Evolutionary conservation across 2,888 invertebrate genomes (phyloP).

Genomic region (Cheilosia vernalis): DNA sequence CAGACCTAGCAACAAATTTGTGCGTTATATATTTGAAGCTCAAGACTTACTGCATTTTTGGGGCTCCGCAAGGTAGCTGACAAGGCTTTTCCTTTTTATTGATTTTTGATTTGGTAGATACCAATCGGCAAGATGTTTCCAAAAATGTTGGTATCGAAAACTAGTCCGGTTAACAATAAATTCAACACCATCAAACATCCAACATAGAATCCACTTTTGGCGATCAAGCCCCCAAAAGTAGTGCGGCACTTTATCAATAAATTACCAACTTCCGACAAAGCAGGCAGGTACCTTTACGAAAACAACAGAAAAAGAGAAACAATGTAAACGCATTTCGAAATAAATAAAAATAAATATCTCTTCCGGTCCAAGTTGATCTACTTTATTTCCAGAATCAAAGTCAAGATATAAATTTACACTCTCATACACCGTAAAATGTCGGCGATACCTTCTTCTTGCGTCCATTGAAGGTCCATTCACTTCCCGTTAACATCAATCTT

Average conservation of each 20-base stretch:
- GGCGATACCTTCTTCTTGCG: constrained; percentile 32
- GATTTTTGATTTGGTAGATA: no score
- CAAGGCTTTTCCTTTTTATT: no score
- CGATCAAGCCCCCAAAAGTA: not conserved
- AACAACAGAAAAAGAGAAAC: constrained; percentile 17
- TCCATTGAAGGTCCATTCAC: constrained; percentile 77
- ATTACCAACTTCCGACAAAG: constrained; percentile 60
- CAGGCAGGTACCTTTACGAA: constrained; percentile 18
- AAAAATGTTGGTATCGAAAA: no score
- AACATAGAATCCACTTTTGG: not conserved
- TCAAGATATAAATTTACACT: constrained; percentile 58
- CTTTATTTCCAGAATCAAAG: constrained; percentile 64
- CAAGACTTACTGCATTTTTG: no score
- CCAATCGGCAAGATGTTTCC: no score
- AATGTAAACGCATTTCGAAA: not conserved
- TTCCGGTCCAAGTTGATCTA: constrained; percentile 69
- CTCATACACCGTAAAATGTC: not conserved
- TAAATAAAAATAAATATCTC: constrained; percentile 50
- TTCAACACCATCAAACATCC: not conserved
- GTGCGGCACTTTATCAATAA: constrained; percentile 2
- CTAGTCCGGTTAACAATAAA: no score
- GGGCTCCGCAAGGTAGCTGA: no score
- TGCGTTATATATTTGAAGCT: no score
- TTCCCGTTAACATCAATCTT: constrained; percentile 83
- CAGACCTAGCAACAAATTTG: no score